Percentiles rank a stretch among this genome's conserved stretches.
Evolutionary conservation across 2,113 vertebrate genomes (phyloP).

Genomic region (Actenoides lindsayi): DNA sequence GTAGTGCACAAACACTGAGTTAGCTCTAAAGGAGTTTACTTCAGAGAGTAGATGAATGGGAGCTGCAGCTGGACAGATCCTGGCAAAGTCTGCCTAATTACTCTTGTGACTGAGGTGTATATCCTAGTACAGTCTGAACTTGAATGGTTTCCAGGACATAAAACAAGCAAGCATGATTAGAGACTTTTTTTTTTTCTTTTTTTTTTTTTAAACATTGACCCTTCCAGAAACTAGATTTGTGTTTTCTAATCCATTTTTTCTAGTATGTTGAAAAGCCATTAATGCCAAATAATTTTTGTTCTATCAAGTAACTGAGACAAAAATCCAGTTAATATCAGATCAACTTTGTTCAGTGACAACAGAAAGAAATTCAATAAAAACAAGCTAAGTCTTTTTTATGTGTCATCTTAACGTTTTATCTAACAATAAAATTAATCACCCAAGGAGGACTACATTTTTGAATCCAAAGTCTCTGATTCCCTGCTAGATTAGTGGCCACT

Average conservation of each 20-base stretch:
- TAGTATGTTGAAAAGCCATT: neutral
- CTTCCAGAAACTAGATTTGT: constrained; percentile 15
- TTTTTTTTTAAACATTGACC: neutral
- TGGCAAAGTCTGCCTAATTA: neutral
- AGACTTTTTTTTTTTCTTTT: neutral
- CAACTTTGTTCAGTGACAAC: neutral
- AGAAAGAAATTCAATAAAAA: constrained; percentile 11
- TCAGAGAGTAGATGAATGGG: neutral
- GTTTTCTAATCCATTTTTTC: constrained; percentile 19
- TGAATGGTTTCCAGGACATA: neutral
- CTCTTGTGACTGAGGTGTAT: neutral
- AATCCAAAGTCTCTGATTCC: neutral
- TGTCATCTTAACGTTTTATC: neutral
- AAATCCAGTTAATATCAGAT: constrained; percentile 7
- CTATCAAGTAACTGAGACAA: neutral
- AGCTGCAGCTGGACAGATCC: neutral
- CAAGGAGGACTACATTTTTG: neutral
- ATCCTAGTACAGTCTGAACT: neutral
- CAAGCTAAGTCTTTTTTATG: neutral
- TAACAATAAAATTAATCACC: neutral
- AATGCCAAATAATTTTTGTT: constrained; percentile 22
- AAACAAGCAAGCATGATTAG: neutral
- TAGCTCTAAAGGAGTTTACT: neutral
- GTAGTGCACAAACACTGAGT: neutral
- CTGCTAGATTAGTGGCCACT: neutral